Evolutionary conservation across 2,888 invertebrate genomes (phyloP).

Genomic region (Tetheella fluctuosa): DNA sequence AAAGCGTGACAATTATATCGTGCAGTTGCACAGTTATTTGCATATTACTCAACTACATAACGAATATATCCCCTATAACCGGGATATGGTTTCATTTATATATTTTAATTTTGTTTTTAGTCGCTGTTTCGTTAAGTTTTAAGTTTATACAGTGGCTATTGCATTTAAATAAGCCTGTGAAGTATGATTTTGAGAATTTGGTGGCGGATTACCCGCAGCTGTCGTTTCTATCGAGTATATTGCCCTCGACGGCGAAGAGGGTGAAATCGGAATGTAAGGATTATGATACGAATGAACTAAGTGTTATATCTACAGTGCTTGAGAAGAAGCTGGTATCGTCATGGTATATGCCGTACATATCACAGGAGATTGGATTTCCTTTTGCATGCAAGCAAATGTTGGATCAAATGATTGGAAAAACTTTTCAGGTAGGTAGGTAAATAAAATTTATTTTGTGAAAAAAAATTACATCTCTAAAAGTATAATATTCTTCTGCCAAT

Average conservation of each 20-base stretch:
- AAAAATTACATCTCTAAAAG: too few species aligned
- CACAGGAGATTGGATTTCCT: constrained; percentile 78
- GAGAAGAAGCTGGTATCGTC: constrained; percentile 76
- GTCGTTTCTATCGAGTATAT: constrained; percentile 40
- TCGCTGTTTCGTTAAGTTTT: constrained; percentile 77
- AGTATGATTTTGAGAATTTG: constrained; percentile 66
- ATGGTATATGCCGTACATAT: constrained; percentile 77
- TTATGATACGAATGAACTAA: constrained; percentile 76
- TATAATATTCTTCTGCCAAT: too few species aligned
- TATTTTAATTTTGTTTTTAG: constrained; percentile 64
- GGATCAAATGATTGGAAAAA: constrained; percentile 77
- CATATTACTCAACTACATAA: constrained; percentile 63
- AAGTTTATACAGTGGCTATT: constrained; percentile 81
- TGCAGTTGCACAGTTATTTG: constrained; percentile 60
- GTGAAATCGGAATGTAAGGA: constrained; percentile 51
- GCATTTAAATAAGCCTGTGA: constrained; percentile 78
- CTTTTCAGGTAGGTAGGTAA: constrained; percentile 74
- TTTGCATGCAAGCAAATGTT: constrained; percentile 80
- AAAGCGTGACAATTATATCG: constrained; percentile 61
- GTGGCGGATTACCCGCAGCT: constrained; percentile 58
- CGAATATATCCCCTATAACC: constrained; percentile 69
- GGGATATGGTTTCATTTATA: constrained; percentile 77
- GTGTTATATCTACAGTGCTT: constrained; percentile 75
- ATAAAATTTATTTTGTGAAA: too few species aligned
- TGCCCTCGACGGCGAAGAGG: constrained; percentile 49